These are phyloP conservation scores for Falco berigora DNA, from an alignment of 2,797 vertebrate species.

Conservation along the genomic window DNA sequence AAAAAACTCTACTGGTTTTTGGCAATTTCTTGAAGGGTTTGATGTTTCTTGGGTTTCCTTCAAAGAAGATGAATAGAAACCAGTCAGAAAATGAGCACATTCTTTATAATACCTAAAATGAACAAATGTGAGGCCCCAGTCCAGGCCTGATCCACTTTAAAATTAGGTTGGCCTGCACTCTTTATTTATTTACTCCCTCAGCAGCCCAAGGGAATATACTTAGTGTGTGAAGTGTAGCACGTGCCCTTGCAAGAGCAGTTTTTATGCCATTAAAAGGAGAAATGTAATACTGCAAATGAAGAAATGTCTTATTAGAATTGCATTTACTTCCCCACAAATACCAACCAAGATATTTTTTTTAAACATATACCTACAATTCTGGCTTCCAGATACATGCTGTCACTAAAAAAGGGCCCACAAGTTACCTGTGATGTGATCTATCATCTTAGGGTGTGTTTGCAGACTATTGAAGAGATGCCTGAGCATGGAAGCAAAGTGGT, in stretches of 20 bases:
- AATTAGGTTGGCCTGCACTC: conserved; percentile 13
- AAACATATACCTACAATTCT: not conserved
- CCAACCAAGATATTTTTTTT: not conserved
- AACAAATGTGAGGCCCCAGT: not conserved
- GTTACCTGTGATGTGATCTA: not conserved
- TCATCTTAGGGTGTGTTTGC: not conserved
- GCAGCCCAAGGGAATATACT: conserved; percentile 15
- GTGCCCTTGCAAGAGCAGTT: conserved; percentile 4
- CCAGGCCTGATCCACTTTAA: conserved; percentile 9
- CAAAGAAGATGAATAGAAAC: conserved; percentile 3
- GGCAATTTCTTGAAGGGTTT: not conserved
- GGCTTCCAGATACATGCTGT: not conserved
- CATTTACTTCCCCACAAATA: not conserved
- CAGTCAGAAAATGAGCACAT: not conserved
- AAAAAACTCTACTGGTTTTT: not conserved
- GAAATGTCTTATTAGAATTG: conserved; percentile 9
- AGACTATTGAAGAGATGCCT: not conserved
- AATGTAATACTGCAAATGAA: not conserved
- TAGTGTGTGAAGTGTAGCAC: conserved; percentile 3
- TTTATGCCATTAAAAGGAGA: conserved; percentile 29
- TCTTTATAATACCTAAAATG: not conserved
- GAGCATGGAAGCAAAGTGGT: not conserved
- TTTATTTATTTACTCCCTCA: conserved; percentile 31
- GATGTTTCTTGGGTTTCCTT: conserved; percentile 21
- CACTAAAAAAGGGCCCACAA: not conserved